Conservation (phyloP, 2,113 vertebrate genomes). For the Pontoporia blainvillei region DNA sequence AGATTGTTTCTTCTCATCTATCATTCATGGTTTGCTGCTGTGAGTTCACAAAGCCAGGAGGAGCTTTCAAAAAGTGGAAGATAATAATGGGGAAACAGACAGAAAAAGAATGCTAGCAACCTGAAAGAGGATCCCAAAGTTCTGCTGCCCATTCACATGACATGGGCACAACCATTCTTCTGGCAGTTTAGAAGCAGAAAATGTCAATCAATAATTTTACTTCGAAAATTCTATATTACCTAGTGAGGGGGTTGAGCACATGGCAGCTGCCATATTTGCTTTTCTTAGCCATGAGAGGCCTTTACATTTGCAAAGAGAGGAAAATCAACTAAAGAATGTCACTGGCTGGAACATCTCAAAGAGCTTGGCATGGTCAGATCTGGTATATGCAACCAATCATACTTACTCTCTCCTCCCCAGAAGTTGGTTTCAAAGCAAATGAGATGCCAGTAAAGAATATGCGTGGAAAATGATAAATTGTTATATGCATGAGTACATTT, state of each 20-base stretch:
- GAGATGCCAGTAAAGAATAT: not conserved
- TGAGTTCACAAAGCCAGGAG: not conserved
- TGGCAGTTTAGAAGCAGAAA: not conserved
- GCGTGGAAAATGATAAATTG: accelerated
- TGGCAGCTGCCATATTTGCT: not conserved
- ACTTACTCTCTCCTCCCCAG: not conserved
- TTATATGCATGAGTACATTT: not conserved
- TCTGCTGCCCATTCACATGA: not conserved
- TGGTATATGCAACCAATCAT: not conserved
- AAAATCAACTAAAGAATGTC: not conserved
- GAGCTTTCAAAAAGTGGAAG: not conserved
- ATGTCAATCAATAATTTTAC: not conserved
- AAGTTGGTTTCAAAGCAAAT: not conserved
- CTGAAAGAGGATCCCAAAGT: not conserved
- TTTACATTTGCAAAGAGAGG: not conserved
- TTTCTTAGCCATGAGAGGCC: not conserved
- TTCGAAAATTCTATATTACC: not conserved
- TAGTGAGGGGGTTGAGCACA: not conserved
- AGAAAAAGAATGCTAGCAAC: not conserved
- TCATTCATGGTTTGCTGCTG: conserved; percentile 25
- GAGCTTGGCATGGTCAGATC: not conserved
- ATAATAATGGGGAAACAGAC: not conserved
- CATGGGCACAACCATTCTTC: not conserved
- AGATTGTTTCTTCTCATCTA: not conserved
- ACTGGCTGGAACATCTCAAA: not conserved